Base-by-base conservation (phyloP, 92 coral and sea anemone genomes). In the Epizoanthus ramosus region DNA sequence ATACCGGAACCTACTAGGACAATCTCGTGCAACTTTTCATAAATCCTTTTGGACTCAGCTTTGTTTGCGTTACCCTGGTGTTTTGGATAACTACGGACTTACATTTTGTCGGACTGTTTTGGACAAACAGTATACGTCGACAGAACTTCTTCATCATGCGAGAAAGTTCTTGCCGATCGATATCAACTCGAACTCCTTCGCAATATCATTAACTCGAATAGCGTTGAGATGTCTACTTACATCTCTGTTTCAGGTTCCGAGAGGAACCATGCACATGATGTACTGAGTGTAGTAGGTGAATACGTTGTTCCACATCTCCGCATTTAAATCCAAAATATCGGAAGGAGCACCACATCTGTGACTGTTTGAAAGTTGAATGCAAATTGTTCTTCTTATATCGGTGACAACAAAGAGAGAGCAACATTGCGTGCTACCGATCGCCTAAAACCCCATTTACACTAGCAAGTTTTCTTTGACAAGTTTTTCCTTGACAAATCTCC, bases 171-270 rank as follows among this genome's bases (percentile, higher is more conserved):
- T n/a, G 79, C 28, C 24, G 50, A 60, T 37, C 24, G 50, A 60
- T 37, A 74, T 74, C 59, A 74, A 74, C 28, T 74, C 79, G 19
- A 35, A 74, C 35, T 74, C 64, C 17, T 28, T 74, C 47, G 18
- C 60, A 45, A 74, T n/a, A 50, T 74, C 79, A 25, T 50, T 23
- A 25, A 74, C 79, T n/a, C 63, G 79, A 19, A 74, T 74, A 60
- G 41, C 47, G 63, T 24, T 10, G 22, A 39, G 79, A 74, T 74
- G 31, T 28, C 31, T 28, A 0, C 31, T 28, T 28, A 28, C 31
- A 28, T 28, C 35, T 50, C 79, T 45, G 24, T 63, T 74, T 47
- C 79, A 74, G 37, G 21, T 39, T 10, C 6, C 12, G 5, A 74
- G 63, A 35, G 79, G 79, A 22, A 53, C 63, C 8, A 73, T n/a